phyloP scores from a whole-genome alignment of 2,113 vertebrate species.

The Alouatta palliata region DNA sequence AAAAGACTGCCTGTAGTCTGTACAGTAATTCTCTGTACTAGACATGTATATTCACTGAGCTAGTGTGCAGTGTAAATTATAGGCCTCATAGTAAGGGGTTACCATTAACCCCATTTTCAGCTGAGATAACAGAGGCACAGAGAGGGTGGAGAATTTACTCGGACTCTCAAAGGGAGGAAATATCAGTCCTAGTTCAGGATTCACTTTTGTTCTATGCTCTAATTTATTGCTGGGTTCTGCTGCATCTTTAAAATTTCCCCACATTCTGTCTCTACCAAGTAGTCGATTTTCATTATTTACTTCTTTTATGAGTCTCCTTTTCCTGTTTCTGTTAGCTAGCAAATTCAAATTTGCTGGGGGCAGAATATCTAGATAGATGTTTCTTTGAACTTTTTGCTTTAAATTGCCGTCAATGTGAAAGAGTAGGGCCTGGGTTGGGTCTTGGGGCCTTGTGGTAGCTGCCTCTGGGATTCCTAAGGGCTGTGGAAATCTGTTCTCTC shows the following conservation, averaged over 20 bases:
- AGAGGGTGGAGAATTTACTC: not conserved
- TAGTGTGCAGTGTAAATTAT: not conserved
- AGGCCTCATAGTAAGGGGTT: not conserved
- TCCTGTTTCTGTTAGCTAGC: not conserved
- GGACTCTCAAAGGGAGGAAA: not conserved
- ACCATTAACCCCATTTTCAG: not conserved
- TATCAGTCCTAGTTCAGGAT: not conserved
- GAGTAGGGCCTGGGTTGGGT: not conserved
- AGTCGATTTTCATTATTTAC: conserved; percentile 34
- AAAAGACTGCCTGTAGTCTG: not conserved
- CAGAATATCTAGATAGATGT: not conserved
- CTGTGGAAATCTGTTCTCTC: conserved; percentile 41
- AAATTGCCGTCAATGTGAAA: conserved; percentile 18
- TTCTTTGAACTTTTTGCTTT: conserved; percentile 29
- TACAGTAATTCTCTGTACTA: not conserved
- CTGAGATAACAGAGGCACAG: not conserved
- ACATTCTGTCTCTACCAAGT: conserved; percentile 5
- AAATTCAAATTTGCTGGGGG: conserved; percentile 27
- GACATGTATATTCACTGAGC: not conserved
- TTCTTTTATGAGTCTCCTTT: conserved; percentile 2
- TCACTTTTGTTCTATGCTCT: not conserved
- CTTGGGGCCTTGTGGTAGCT: not conserved
- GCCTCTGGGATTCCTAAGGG: conserved; percentile 38
- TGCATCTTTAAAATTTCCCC: not conserved
- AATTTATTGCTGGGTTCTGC: not conserved